A percentile compares a stretch with the other conserved stretches of the same genome.
Conservation (phyloP, 2,888 invertebrate species). For the Strigamia crassipes region DNA sequence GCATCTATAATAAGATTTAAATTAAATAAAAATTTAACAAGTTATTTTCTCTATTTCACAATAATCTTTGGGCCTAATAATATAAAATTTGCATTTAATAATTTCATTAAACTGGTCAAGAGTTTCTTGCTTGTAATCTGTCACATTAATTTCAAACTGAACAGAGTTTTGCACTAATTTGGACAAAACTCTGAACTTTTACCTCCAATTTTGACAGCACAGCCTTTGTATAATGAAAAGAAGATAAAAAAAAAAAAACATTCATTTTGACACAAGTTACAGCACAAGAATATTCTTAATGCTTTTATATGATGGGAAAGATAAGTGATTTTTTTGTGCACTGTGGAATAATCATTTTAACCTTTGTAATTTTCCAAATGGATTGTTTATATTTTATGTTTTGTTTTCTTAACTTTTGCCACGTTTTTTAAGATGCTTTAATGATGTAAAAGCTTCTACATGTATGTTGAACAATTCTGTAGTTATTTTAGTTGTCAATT, state of each 20-base stretch:
- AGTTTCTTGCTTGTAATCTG: not conserved
- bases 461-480: conserved; percentile 1
- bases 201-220: conserved; percentile 30
- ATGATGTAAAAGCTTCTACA: not conserved
- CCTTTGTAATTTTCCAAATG: conserved; percentile 19
- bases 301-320: conserved; percentile 23
- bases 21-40: not conserved
- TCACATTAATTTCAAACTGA: not conserved
- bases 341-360: not conserved
- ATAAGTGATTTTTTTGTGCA: not conserved
- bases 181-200: too few relatives aligned
- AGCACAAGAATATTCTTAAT: not conserved
- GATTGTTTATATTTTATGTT: not conserved
- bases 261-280: not conserved
- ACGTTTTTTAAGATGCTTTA: conserved; percentile 22
- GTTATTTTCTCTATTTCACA: not conserved
- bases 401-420: not conserved
- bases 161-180: too few relatives aligned
- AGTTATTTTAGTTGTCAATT: not conserved
- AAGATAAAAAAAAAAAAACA: not conserved
- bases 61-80: not conserved
- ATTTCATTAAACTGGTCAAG: too few relatives aligned
- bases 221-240: too few relatives aligned
- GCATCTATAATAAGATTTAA: too few relatives aligned
- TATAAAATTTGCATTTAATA: not conserved